Base-by-base conservation (phyloP, 2,888 invertebrate genomes). In the Leptopilina myrica region DNA sequence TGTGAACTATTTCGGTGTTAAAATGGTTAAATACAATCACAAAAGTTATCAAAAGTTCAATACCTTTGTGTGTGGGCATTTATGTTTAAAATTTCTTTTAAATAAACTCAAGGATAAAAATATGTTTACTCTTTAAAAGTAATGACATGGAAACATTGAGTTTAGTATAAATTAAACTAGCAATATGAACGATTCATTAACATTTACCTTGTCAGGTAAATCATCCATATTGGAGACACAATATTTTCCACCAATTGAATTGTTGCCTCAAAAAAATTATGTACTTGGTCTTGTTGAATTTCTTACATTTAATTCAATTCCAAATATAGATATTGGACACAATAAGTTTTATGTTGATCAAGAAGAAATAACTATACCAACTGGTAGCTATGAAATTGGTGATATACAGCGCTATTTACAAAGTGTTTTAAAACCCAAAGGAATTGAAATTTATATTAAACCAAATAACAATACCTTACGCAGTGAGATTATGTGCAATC, bases 321-420 rank as follows among this genome's bases (percentile, higher is more conserved):
- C 20, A 20, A 20, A 20, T 20, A 20, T 20, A 20, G 20, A 89
- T 80, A 82, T 83, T 64, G 83, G 81, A 73, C 86, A 89, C 78
- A 89, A 89, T 81, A 86, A 85, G 78, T 86, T 90, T 81, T 83
- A 83, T 66, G 76, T 79, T 11, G 76, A 76, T 75, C n/a, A 64
- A 33, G 64, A 64, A 64, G 64, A 64, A 64, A 64, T 64, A 11
- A 64, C 33, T 33, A 64, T 64, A 64, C 40, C 64, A 5, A 33
- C 64, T 14, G 11, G 33, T 20, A 40, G 64, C 12, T 64, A 64
- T 33, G 64, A 64, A 33, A 64, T 64, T 33, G 64, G 20, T 33
- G 64, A 64, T 33, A 64, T 64, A 26, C 64, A 64, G 9, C 40
- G 11, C 11, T 64, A 64, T 64, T 33, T 40, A 33, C 64, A 33